Evolutionary conservation across 92 coral and sea anemone species (phyloP).

Genomic region (Micromussa lordhowensis): DNA sequence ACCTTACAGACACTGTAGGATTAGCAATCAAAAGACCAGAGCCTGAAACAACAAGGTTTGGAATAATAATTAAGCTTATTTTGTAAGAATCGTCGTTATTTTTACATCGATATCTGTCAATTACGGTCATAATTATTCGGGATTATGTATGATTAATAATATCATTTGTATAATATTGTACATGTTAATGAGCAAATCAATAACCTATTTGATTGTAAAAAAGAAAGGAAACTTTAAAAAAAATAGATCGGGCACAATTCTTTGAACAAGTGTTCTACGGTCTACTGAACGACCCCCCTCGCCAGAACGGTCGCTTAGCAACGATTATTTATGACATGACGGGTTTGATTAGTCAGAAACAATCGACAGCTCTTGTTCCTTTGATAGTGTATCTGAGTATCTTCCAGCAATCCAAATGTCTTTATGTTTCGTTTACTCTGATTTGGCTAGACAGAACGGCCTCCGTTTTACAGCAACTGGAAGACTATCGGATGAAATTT

Average conservation of each 20-base stretch:
- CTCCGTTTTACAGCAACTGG: no score
- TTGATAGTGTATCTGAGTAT: no score
- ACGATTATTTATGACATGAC: background rate
- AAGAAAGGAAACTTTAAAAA: background rate
- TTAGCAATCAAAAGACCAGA: background rate
- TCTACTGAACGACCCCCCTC: no score
- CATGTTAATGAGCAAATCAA: background rate
- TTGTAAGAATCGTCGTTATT: background rate
- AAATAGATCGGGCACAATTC: background rate
- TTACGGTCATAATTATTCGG: background rate
- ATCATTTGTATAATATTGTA: slow-evolving; percentile 1
- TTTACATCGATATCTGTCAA: background rate
- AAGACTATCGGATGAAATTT: no score
- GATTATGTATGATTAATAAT: slow-evolving; percentile 4
- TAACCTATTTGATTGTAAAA: background rate
- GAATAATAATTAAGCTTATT: background rate
- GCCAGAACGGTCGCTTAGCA: no score
- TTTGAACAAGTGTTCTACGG: no score
- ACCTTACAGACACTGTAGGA: background rate
- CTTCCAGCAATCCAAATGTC: no score
- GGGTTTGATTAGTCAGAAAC: background rate
- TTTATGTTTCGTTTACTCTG: no score
- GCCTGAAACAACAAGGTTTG: background rate
- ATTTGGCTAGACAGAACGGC: no score
- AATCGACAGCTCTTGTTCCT: background rate